These are phyloP conservation scores for Dipodomys spectabilis DNA, from an alignment of 2,113 vertebrate species.

Conservation along the genomic window DNA sequence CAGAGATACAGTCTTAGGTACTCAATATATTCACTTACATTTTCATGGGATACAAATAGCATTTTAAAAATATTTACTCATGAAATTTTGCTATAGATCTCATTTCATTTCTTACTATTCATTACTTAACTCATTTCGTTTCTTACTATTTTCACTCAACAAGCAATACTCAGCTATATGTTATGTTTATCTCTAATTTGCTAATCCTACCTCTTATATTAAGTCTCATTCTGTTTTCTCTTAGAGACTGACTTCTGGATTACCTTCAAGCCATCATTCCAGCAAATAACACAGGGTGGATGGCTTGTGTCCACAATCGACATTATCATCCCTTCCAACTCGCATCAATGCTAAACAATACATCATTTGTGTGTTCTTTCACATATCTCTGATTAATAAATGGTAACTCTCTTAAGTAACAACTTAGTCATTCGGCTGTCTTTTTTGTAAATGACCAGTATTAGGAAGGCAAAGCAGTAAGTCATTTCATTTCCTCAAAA, in stretches of 20 bases:
- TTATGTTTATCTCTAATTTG: not conserved
- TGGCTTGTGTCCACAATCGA: not conserved
- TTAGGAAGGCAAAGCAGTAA: not conserved
- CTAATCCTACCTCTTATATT: not conserved
- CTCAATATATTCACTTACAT: not conserved
- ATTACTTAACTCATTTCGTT: not conserved
- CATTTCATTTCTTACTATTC: conserved; percentile 12
- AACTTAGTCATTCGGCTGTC: not conserved
- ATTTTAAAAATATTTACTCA: conserved; percentile 20
- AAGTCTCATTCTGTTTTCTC: not conserved
- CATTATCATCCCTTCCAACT: not conserved
- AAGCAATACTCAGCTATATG: not conserved
- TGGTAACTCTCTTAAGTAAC: not conserved
- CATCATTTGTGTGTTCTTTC: not conserved
- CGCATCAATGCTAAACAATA: not conserved
- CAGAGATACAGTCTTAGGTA: not conserved
- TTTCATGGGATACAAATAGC: not conserved
- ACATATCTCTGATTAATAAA: not conserved
- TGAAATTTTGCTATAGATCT: not conserved
- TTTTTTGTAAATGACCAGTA: not conserved
- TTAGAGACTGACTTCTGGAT: not conserved
- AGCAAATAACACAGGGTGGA: not conserved
- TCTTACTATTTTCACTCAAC: not conserved
- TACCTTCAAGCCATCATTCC: not conserved
- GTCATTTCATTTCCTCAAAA: not conserved